phyloP scores from a whole-genome alignment of 2,888 invertebrate species.

The Mesopsocus fuscifrons region DNA sequence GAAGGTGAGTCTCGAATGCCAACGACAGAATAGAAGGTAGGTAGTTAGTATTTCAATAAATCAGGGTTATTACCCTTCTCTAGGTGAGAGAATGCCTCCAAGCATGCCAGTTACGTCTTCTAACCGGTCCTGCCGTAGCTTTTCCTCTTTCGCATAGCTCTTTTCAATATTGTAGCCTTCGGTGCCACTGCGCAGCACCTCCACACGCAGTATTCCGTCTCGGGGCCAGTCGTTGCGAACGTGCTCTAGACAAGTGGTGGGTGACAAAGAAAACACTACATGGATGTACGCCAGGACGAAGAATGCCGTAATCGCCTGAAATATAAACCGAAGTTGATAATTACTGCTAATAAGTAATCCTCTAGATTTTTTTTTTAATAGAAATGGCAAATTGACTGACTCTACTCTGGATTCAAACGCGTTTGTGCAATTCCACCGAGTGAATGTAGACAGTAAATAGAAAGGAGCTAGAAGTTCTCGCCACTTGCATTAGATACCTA shows the following conservation, averaged over 20 bases:
- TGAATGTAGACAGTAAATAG: too few species aligned
- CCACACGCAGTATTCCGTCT: conserved; percentile 84
- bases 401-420: neutral
- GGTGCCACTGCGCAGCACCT: conserved; percentile 52
- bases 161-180: conserved; percentile 61
- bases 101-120: conserved; percentile 38
- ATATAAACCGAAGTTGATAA: conserved; percentile 23
- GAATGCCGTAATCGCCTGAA: conserved; percentile 63
- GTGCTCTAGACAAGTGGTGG: conserved; percentile 82
- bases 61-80: conserved; percentile 52
- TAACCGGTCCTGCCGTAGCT: conserved; percentile 32
- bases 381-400: conserved; percentile 11
- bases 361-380: conserved; percentile 7
- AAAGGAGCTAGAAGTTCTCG: too few species aligned
- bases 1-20: too few species aligned
- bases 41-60: too few species aligned
- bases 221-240: conserved; percentile 82
- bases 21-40: too few species aligned
- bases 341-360: conserved; percentile 22
- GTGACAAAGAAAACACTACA: conserved; percentile 77
- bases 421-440: too few species aligned
- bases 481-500: too few species aligned
- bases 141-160: conserved; percentile 66
- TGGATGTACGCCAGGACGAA: conserved; percentile 90
- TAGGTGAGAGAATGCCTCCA: conserved; percentile 35